Conservation (phyloP, 1,140 invertebrate genomes). For the Drosophila suzukii region DNA sequence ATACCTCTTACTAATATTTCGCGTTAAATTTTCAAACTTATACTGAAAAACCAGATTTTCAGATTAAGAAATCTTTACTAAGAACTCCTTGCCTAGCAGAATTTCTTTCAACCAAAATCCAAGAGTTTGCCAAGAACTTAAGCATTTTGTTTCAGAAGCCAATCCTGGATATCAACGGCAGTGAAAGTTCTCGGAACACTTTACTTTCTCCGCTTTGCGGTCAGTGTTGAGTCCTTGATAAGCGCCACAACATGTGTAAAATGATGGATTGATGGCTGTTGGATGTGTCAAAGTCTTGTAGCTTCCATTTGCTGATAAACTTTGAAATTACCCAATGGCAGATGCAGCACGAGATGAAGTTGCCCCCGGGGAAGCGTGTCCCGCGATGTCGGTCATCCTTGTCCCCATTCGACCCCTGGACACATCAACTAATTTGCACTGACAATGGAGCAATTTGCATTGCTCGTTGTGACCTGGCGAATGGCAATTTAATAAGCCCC, state of each 20-base stretch:
- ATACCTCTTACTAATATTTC: no score
- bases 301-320: constrained; percentile 32
- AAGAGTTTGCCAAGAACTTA: no score
- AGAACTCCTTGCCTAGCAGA: no score
- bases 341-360: not conserved
- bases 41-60: no score
- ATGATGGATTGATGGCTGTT: constrained; percentile 15
- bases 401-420: constrained; percentile 15
- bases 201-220: not conserved
- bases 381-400: not conserved
- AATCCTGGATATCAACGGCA: not conserved
- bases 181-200: not conserved
- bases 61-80: no score
- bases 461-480: constrained; percentile 24
- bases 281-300: constrained; percentile 6
- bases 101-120: no score
- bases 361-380: no score
- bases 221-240: constrained; percentile 8
- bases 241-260: not conserved
- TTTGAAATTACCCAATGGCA: constrained; percentile 13
- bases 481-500: constrained; percentile 65
- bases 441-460: constrained; percentile 56
- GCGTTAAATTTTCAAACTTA: no score
- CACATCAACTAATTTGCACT: constrained; percentile 52
- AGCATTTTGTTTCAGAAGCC: not conserved